A percentile compares a stretch with the other conserved stretches of the same genome.
Conservation (phyloP, 1,140 invertebrate species). For the Dinoponera quadriceps region DNA sequence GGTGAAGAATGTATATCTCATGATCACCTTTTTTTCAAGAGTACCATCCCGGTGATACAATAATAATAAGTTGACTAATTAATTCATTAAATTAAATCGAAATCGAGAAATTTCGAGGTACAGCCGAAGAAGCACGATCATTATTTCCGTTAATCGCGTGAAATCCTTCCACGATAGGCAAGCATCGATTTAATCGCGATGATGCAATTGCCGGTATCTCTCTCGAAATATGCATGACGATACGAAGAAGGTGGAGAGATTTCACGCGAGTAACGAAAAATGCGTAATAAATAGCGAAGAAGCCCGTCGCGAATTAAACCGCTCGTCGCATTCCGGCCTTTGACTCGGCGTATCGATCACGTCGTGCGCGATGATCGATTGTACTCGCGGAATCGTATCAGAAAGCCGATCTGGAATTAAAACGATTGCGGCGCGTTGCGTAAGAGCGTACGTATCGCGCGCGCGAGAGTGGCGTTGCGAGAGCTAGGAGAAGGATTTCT, state of each 20-base stretch:
- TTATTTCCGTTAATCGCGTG: no score
- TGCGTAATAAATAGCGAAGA: constrained; percentile 59
- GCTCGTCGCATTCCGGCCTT: constrained; percentile 38
- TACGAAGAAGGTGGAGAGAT: neutral
- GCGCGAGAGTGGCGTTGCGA: constrained; percentile 15
- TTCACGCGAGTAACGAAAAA: neutral
- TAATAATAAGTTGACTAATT: no score
- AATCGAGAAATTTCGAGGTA: no score
- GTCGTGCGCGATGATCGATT: constrained; percentile 75
- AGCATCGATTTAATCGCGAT: no score
- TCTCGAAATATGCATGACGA: neutral
- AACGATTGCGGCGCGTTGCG: constrained; percentile 61
- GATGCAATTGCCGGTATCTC: no score
- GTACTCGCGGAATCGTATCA: constrained; percentile 72
- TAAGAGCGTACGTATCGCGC: constrained; percentile 39
- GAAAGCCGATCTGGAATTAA: constrained; percentile 74
- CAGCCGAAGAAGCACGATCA: no score
- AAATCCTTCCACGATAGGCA: no score
- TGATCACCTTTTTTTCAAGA: no score
- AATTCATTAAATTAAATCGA: no score
- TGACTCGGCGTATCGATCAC: constrained; percentile 67
- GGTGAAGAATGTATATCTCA: no score
- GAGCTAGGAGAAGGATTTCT: neutral
- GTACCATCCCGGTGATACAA: no score
- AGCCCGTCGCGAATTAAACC: constrained; percentile 45